A percentile compares a stretch with the other conserved stretches of the same genome.
Conservation (phyloP, 2,113 vertebrate species). For the Parus major region DNA sequence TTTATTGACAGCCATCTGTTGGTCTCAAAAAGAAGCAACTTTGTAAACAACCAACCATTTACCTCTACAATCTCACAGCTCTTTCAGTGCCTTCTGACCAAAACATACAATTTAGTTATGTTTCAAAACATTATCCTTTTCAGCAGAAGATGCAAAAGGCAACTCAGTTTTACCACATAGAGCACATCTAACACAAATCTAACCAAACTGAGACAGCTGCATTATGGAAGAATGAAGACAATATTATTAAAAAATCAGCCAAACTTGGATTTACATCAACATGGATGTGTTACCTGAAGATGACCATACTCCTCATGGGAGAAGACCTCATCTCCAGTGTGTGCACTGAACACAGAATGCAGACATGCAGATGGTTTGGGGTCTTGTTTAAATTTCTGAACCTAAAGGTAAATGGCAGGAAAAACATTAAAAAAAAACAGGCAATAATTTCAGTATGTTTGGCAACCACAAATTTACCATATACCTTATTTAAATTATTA, state of each 20-base stretch:
- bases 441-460: background rate
- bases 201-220: background rate
- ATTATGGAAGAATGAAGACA: background rate
- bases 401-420: slow-evolving; percentile 70
- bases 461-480: background rate
- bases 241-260: background rate
- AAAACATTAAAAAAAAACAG: background rate
- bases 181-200: background rate
- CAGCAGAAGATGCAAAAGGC: background rate
- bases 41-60: background rate
- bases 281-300: slow-evolving; percentile 85
- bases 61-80: background rate
- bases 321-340: slow-evolving; percentile 89
- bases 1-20: background rate
- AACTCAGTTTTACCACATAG: background rate
- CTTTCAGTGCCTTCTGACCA: background rate
- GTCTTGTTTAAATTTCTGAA: slow-evolving; percentile 95
- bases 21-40: background rate
- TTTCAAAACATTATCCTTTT: background rate
- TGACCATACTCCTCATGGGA: slow-evolving; percentile 85
- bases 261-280: background rate
- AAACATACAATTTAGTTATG: background rate
- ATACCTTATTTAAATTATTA: background rate
- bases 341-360: slow-evolving; percentile 88
- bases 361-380: slow-evolving; percentile 91